Evolutionary conservation across 1,140 invertebrate species (phyloP), one percentile per base, ranked within the genome.

Genomic region (Lepidurus arcticus): DNA sequence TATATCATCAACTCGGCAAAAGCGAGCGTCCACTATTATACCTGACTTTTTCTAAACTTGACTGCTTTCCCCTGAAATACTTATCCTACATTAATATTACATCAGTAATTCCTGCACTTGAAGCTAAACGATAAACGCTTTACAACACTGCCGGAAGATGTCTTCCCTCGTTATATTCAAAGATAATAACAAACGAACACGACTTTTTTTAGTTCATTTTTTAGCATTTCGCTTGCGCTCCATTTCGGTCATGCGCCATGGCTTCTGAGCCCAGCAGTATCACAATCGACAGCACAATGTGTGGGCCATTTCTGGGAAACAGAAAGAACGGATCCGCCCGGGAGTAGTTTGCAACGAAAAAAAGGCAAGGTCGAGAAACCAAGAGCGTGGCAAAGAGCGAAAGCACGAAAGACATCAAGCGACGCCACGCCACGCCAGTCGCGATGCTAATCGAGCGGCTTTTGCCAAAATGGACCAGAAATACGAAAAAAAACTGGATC

Each of bases 311-410:
- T 21, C 13, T 11, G 16, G 6, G 53, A 16, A 13, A 65, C 8
- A n/a, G 7, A 65, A 65, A 65, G 16, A 47, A 16, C 45, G 16
- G 53, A 21, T n/a, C 16, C 53, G 6, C 16, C 16, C 53, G 53
- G 21, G 53, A 65, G 21, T 65, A 65, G 53, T 65, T 65, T n/a
- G 16, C 53, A 16, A 65, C 16, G 6, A 65, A 9, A 21, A 65
- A 65, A 65, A 65, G 13, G 53, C 21, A 65, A 47, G 34, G 34
- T 34, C 8, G 53, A 16, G 21, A 65, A 9, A 13, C 53, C 21
- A 65, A 65, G 21, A 65, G 9, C 53, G 53, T 65, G 53, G 53
- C 53, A 65, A 65, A 65, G 53, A 65, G 53, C 53, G 34, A 65
- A 65, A 4, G 53, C 53, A 65, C 53, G 53, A 65, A 65, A 13